Base-by-base conservation (phyloP, 2,797 vertebrate species). In the Corythornis leucogaster region DNA sequence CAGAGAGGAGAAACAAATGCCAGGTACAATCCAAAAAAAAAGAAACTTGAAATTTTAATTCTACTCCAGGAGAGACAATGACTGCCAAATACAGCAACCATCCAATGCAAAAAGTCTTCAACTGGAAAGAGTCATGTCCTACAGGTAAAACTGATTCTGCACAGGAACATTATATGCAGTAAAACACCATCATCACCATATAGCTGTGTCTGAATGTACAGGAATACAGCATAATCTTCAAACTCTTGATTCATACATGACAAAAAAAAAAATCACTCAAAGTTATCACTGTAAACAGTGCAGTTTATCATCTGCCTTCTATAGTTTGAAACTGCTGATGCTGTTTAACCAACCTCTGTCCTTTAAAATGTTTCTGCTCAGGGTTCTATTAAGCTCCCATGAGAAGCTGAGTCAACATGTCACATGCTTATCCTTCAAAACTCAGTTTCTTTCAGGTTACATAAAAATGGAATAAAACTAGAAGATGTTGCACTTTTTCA, bases 321-420 rank as follows among this genome's bases (percentile, higher is more conserved):
- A 8, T 1, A 68, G 68, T 48, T 55, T 35, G 30, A 94, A 95
- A 93, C 64, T 80, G 91, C 78, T 93, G 89, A 92, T 80, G 75
- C 42, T 62, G 57, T 91, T 92, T 46, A 87, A 78, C 43, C 57
- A 90, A 12, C 81, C 87, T 90, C 85, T 85, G 82, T 54, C 40
- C 77, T 55, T 91, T 62, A 89, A 92, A 85, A 80, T 73, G 57
- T 61, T 94, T 61, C 85, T 87, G 73, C 66, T 85, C 80, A 67
- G 21, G 45, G 63, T 91, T 59, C 57, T 94, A 17, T 69, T 81
- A 91, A 81, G 67, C 7, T 68, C 80, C 64, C 80, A 38, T 8
- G 24, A 81, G 17, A 19, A 82, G 87, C 78, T 92, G 87, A 96
- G 68, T 90, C 89, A 92, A 94, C 7, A 20, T 4, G 13, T 38